Evolutionary conservation across 2,888 invertebrate genomes (phyloP), one percentile per base, ranked within the genome.

Genomic region (Melanostoma mellinum): DNA sequence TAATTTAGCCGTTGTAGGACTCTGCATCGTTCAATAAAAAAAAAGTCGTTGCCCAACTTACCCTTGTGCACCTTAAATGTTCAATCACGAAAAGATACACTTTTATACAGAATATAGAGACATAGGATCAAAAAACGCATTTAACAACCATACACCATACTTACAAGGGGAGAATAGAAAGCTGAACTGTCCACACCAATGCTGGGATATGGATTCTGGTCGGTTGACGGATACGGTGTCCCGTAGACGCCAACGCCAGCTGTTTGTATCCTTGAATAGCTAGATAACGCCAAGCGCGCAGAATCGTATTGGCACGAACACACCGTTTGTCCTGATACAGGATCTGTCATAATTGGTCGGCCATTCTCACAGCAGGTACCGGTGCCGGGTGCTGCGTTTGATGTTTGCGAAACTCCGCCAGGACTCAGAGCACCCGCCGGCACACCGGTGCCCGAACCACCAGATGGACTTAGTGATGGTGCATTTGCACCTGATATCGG

Each of bases 291-390:
- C 86, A 97, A 93, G 87, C 97, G 93, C 55, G 97, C 96, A 76
- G 96, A 95, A 92, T 97, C 97, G 92, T 97, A 97, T 91, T 97
- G 97, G 92, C 98, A 98, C 87, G 97, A 97, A 92, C 97, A 98
- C 88, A 98, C 97, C 69, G 97, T 96, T 92, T 97, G 97, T 42
- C 97, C 97, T 86, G 97, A 96, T 80, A 97, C 96, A 6, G 97
- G 97, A 92, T 98, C 97, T 87, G 97, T 97, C 93, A 97, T 96
- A 91, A 97, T 95, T 86, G 97, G 97, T 85, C 97, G 94, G 65
- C 97, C 97, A 86, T 97, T 97, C 90, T 97, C 97, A 92, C 97
- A 97, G 92, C 97, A 97, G 68, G 94, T 93, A 87, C 92, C 88
- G 42, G 87, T 86, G 32, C 88, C 88, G 50, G 88, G 85, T 9